Conservation (phyloP, 1,140 invertebrate species). For the Chymomyza costata region DNA sequence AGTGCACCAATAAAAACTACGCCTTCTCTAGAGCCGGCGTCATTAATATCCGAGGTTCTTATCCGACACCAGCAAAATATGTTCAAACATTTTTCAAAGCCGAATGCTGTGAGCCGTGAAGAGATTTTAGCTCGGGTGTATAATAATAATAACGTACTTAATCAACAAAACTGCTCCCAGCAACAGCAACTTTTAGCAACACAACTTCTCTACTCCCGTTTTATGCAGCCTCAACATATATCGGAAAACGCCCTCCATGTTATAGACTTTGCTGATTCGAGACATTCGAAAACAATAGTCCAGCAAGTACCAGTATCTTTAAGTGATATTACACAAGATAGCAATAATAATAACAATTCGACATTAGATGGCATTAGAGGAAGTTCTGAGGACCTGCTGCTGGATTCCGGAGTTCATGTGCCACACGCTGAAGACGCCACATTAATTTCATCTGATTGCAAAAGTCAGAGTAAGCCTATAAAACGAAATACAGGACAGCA, state of each 20-base stretch:
- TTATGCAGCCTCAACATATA: conserved; percentile 33
- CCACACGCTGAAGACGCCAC: too few relatives aligned
- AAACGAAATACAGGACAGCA: neutral
- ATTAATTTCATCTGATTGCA: too few relatives aligned
- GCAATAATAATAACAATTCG: conserved; percentile 44
- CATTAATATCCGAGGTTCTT: conserved; percentile 34
- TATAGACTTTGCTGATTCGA: conserved; percentile 24
- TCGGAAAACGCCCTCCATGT: conserved; percentile 13
- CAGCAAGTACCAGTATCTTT: conserved; percentile 6
- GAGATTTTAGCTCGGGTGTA: conserved; percentile 33
- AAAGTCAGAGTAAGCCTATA: neutral
- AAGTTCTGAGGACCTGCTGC: conserved; percentile 15
- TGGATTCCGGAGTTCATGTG: neutral
- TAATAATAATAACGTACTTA: conserved; percentile 18
- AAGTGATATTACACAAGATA: conserved; percentile 30
- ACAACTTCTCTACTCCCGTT: conserved; percentile 46
- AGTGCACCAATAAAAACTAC: conserved; percentile 11
- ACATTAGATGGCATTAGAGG: conserved; percentile 12
- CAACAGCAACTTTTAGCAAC: conserved; percentile 44
- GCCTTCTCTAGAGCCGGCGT: neutral
- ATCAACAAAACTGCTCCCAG: conserved; percentile 28
- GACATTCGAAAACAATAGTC: conserved; percentile 8
- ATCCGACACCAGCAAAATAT: conserved; percentile 30
- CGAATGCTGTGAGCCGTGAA: conserved; percentile 11
- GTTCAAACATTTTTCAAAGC: conserved; percentile 27